phyloP scores from a whole-genome alignment of 2,797 vertebrate genomes.

The Xenops minutus region DNA sequence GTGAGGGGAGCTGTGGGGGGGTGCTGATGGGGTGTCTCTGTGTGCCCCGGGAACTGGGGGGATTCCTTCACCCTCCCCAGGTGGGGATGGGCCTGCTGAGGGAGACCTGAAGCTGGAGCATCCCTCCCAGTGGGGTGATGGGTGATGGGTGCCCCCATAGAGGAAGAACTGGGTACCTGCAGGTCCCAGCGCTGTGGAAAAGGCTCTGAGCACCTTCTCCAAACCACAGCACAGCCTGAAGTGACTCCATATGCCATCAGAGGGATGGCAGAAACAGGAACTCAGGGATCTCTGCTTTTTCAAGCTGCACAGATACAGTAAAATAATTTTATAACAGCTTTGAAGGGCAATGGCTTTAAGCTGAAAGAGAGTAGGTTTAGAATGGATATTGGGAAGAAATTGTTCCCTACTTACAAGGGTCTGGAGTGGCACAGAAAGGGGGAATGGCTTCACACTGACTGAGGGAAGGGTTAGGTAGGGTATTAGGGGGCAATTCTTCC shows the following conservation, averaged over 20 bases:
- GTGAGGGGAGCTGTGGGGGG: too few species aligned
- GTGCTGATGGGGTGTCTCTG: rapidly evolving
- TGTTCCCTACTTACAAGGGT: too few species aligned
- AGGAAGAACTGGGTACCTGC: background rate
- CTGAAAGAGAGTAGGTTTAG: background rate
- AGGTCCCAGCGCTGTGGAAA: background rate
- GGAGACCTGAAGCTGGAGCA: background rate
- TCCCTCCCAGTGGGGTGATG: rapidly evolving
- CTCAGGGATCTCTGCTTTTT: background rate
- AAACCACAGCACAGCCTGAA: rapidly evolving
- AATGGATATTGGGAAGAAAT: background rate
- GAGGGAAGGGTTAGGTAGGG: background rate
- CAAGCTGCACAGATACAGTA: background rate
- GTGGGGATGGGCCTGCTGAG: rapidly evolving
- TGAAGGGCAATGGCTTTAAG: background rate
- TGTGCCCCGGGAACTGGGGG: rapidly evolving
- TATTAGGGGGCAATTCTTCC: background rate
- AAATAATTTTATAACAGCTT: background rate
- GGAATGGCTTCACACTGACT: background rate
- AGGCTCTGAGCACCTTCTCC: background rate
- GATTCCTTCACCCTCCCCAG: background rate
- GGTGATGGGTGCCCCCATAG: background rate
- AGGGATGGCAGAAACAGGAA: background rate
- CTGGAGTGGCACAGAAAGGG: too few species aligned
- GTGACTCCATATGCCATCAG: rapidly evolving